Evolutionary conservation across 2,113 vertebrate species (phyloP).

Genomic region (Chaetura pelagica): DNA sequence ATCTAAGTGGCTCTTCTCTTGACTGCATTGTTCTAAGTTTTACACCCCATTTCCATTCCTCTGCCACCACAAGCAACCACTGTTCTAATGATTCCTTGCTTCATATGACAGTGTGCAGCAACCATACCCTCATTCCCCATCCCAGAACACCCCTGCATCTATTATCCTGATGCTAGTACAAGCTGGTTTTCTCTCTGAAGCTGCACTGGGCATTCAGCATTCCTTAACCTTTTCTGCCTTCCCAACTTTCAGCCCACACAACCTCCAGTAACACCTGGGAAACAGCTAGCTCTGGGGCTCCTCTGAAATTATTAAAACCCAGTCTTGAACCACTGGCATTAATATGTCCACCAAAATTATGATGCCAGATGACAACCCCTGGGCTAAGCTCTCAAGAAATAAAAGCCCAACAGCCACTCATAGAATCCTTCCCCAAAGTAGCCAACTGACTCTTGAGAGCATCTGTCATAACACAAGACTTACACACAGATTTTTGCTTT

Average conservation of each 20-base stretch:
- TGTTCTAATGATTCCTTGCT: not conserved
- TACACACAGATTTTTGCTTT: not conserved
- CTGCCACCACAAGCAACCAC: not conserved
- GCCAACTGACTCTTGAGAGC: not conserved
- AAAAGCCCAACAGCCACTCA: not conserved
- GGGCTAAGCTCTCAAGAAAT: slow-evolving; percentile 28
- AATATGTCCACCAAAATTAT: slow-evolving; percentile 64
- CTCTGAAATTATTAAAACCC: slow-evolving; percentile 62
- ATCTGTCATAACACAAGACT: not conserved
- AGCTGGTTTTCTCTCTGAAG: not conserved
- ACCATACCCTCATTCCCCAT: not conserved
- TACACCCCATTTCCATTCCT: not conserved
- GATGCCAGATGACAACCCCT: slow-evolving; percentile 36
- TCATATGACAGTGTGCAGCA: not conserved
- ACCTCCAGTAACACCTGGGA: not conserved
- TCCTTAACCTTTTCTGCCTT: not conserved
- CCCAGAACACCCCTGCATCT: not conserved
- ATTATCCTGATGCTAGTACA: not conserved
- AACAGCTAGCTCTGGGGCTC: not conserved
- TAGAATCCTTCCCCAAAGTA: not conserved
- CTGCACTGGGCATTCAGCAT: not conserved
- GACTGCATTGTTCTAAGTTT: not conserved
- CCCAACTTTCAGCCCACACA: not conserved
- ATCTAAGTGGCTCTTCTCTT: not conserved
- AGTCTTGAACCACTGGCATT: slow-evolving; percentile 39